Percentiles rank a stretch among this genome's conserved stretches.
Conservation (phyloP, 35 echinoderm and acorn worm species). For the Heliocidaris tuberculata region DNA sequence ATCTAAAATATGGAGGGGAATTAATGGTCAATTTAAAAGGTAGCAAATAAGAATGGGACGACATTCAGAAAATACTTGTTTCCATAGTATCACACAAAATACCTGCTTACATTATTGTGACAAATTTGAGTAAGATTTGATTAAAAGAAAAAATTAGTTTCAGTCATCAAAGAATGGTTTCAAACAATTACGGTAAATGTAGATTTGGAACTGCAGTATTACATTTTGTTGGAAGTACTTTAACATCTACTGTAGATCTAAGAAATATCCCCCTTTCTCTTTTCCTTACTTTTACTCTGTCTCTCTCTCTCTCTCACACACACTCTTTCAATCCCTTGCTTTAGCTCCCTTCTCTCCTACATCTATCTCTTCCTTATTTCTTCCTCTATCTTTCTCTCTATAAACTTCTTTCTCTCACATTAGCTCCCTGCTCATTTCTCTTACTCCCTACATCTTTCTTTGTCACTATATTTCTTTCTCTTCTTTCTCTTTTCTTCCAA, state of each 20-base stretch:
- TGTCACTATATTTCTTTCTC: background rate
- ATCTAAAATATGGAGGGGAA: background rate
- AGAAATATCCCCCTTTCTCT: background rate
- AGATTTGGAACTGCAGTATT: too few relatives aligned
- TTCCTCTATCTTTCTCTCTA: background rate
- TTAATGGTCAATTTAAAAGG: background rate
- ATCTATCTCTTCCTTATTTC: too few relatives aligned
- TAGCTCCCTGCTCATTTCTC: background rate
- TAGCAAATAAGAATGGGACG: background rate
- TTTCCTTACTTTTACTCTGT: background rate
- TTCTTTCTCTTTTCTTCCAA: background rate
- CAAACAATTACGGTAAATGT: too few relatives aligned
- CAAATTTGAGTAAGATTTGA: too few relatives aligned
- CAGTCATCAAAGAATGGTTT: too few relatives aligned
- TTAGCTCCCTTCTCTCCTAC: background rate
- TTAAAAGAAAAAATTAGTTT: too few relatives aligned
- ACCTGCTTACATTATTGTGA: too few relatives aligned
- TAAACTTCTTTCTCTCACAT: background rate
- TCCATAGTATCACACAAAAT: background rate
- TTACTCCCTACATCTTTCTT: background rate
- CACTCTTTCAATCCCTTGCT: background rate
- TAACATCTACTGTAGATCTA: too few relatives aligned
- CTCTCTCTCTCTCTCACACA: background rate
- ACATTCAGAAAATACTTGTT: background rate
- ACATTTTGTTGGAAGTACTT: too few relatives aligned